phyloP scores from a whole-genome alignment of 2,888 invertebrate species.

The Toxonevra muliebris region DNA sequence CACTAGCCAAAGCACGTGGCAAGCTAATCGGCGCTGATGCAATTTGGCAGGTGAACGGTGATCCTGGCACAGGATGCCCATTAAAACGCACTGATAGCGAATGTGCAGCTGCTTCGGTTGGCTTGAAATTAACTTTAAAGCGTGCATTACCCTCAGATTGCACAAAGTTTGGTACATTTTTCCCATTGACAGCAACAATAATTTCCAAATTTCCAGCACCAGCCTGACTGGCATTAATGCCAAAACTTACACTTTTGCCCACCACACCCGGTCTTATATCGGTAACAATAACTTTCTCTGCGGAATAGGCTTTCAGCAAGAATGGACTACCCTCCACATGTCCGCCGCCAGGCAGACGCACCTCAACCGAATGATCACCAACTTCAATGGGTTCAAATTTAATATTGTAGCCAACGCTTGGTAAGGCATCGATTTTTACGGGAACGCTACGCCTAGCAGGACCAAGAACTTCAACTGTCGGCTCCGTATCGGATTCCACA shows the following conservation, averaged over 20 bases:
- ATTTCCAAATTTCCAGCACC: slow-evolving; percentile 98
- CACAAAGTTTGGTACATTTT: slow-evolving; percentile 98
- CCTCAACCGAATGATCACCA: slow-evolving; percentile 92
- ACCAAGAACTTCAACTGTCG: slow-evolving; percentile 82
- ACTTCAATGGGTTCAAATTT: slow-evolving; percentile 88
- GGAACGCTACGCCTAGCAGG: slow-evolving; percentile 77
- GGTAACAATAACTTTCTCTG: slow-evolving; percentile 91
- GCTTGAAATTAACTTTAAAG: slow-evolving; percentile 94
- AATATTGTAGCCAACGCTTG: slow-evolving; percentile 67
- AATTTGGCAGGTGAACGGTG: slow-evolving; percentile 93
- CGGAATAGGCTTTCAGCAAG: slow-evolving; percentile 94
- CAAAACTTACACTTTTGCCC: slow-evolving; percentile 92
- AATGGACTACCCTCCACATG: slow-evolving; percentile 96
- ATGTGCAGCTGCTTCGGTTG: slow-evolving; percentile 91
- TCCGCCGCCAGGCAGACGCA: slow-evolving; percentile 72
- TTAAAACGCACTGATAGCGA: slow-evolving; percentile 87
- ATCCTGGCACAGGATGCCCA: slow-evolving; percentile 83
- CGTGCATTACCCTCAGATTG: slow-evolving; percentile 97
- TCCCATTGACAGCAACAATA: slow-evolving; percentile 94
- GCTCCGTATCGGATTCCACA: slow-evolving; percentile 85
- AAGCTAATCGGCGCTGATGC: slow-evolving; percentile 68
- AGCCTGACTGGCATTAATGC: slow-evolving; percentile 84
- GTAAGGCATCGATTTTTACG: slow-evolving; percentile 68
- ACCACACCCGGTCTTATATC: slow-evolving; percentile 91
- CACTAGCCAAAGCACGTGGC: slow-evolving; percentile 68